phyloP scores from a whole-genome alignment of 2,113 vertebrate species.

The Tringa solitaria region DNA sequence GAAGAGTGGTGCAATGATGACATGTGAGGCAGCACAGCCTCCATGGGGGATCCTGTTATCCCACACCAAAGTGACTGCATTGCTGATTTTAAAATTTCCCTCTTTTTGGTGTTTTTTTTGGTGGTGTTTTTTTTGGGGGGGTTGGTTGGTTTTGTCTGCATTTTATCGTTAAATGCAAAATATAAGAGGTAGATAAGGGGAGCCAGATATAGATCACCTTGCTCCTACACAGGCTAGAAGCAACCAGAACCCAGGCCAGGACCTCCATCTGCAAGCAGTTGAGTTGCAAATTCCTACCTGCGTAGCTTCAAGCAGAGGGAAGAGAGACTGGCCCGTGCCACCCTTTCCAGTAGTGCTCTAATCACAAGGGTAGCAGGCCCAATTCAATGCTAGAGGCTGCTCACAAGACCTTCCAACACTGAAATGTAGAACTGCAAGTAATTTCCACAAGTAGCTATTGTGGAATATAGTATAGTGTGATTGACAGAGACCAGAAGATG shows the following conservation, averaged over 20 bases:
- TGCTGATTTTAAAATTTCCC: background rate
- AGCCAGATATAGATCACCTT: background rate
- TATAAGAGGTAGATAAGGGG: background rate
- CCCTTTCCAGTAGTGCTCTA: background rate
- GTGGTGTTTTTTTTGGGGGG: background rate
- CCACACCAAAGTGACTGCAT: background rate
- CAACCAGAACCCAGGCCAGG: background rate
- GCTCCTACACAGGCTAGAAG: background rate
- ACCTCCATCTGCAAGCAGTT: background rate
- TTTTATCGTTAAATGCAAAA: background rate
- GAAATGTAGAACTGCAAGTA: background rate
- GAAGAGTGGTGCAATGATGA: accelerated
- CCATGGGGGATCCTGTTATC: background rate
- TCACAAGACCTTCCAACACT: background rate
- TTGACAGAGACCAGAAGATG: background rate
- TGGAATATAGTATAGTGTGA: background rate
- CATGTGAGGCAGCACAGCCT: accelerated
- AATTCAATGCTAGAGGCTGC: background rate
- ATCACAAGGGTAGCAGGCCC: background rate
- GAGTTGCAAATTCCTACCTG: background rate
- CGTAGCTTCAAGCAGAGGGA: background rate
- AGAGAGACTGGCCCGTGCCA: background rate
- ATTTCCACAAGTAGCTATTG: background rate
- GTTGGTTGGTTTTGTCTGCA: background rate
- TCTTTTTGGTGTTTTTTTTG: background rate